A percentile compares a stretch with the other conserved stretches of the same genome.
Conservation (phyloP, 1,140 invertebrate species). For the Cyclargus thomasi region DNA sequence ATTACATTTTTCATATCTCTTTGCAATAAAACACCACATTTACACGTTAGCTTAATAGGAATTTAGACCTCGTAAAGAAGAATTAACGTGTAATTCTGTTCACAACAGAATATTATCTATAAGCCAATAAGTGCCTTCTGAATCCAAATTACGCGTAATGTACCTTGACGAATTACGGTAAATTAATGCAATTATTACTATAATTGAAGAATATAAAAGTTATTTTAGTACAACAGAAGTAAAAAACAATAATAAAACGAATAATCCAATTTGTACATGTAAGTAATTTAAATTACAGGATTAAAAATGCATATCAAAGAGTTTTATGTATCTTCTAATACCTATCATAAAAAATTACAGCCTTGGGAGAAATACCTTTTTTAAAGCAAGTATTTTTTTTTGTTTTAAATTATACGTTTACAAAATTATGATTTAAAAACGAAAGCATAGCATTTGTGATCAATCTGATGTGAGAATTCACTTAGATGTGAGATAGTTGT, state of each 20-base stretch:
- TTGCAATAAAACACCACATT: neutral
- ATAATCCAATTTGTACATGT: slow-evolving; percentile 11
- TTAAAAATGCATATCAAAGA: too few relatives aligned
- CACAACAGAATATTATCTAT: neutral
- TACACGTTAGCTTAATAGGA: neutral
- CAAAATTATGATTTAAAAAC: too few relatives aligned
- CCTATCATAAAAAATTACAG: too few relatives aligned
- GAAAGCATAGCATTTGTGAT: too few relatives aligned
- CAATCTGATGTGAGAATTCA: too few relatives aligned
- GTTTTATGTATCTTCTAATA: too few relatives aligned
- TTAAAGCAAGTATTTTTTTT: too few relatives aligned
- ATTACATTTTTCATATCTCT: neutral
- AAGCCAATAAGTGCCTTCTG: neutral
- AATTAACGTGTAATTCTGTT: neutral
- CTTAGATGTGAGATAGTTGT: too few relatives aligned
- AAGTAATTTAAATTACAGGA: too few relatives aligned
- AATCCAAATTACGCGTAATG: slow-evolving; percentile 12
- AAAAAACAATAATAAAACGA: neutral
- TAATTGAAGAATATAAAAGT: neutral
- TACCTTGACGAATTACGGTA: slow-evolving; percentile 16
- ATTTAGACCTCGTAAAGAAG: slow-evolving; percentile 7
- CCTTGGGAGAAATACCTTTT: too few relatives aligned
- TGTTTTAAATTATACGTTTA: too few relatives aligned
- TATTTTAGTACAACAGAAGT: neutral
- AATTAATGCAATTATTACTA: neutral